Conservation (phyloP, 2,797 vertebrate species). For the Hipposideros larvatus region DNA sequence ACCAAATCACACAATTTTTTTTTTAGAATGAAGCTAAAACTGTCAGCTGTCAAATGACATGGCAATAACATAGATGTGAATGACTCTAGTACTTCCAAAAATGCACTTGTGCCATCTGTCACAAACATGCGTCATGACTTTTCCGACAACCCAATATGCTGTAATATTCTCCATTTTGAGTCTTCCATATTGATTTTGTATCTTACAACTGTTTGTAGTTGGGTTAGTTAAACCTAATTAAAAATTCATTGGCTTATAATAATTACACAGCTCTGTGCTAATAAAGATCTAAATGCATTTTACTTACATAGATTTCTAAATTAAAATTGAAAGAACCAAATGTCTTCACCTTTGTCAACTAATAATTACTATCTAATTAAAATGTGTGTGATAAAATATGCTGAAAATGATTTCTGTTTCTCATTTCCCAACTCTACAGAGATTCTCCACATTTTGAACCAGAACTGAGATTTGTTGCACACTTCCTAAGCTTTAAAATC, state of each 20-base stretch:
- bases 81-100: no score
- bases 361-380: not conserved
- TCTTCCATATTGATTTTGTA: not conserved
- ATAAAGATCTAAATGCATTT: not conserved
- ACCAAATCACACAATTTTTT: no score
- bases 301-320: not conserved
- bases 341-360: not conserved
- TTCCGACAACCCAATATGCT: not conserved
- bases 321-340: not conserved
- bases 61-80: no score
- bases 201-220: not conserved
- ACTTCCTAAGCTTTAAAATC: not conserved
- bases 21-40: no score
- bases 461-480: not conserved
- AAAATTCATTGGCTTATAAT: not conserved
- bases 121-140: no score
- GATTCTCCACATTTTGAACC: not conserved
- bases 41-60: no score
- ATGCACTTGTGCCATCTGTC: no score
- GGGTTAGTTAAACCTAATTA: not conserved
- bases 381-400: not conserved
- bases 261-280: not conserved
- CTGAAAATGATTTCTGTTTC: not conserved
- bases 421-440: not conserved
- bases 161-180: conserved; percentile 23